These are phyloP conservation scores for Pelagia noctiluca DNA, from an alignment of 30 jellyfish, hydroid and myxozoan genomes.

Conservation along the genomic window DNA sequence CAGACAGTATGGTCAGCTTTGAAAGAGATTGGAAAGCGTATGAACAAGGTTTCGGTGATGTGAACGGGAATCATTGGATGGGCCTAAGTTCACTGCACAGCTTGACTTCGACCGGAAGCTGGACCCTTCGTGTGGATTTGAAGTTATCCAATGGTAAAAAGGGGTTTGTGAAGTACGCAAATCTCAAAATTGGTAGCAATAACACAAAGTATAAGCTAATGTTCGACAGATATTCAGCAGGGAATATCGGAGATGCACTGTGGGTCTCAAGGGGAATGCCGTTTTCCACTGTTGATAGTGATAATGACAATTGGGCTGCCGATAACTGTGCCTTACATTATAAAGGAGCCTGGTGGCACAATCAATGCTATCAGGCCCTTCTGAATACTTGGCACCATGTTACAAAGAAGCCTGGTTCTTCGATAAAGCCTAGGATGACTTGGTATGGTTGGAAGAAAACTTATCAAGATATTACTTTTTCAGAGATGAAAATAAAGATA, in stretches of 20 bases:
- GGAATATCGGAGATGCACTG: slow-evolving; percentile 13
- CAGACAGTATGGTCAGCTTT: slow-evolving; percentile 6
- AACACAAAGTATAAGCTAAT: too few relatives aligned
- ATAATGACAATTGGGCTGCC: not conserved
- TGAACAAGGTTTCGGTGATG: slow-evolving; percentile 44
- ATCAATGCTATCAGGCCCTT: not conserved
- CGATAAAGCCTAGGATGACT: too few relatives aligned
- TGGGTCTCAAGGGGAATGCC: not conserved
- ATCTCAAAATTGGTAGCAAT: too few relatives aligned
- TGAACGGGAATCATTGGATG: slow-evolving; percentile 36
- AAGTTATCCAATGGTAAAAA: too few relatives aligned
- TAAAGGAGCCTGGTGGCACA: slow-evolving; percentile 30
- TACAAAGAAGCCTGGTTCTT: too few relatives aligned
- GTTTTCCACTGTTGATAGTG: not conserved
- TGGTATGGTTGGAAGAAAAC: too few relatives aligned
- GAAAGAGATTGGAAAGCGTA: slow-evolving; percentile 36
- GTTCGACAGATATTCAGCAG: not conserved
- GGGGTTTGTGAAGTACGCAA: too few relatives aligned
- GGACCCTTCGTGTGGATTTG: too few relatives aligned
- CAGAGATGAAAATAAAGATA: too few relatives aligned
- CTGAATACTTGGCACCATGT: not conserved
- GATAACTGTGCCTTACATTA: not conserved
- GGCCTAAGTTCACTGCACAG: slow-evolving; percentile 31
- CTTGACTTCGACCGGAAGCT: too few relatives aligned
- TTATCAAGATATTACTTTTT: too few relatives aligned